Evolutionary conservation across 2,888 invertebrate species (phyloP), one percentile per base, ranked within the genome.

Genomic region (Oscheius onirici): DNA sequence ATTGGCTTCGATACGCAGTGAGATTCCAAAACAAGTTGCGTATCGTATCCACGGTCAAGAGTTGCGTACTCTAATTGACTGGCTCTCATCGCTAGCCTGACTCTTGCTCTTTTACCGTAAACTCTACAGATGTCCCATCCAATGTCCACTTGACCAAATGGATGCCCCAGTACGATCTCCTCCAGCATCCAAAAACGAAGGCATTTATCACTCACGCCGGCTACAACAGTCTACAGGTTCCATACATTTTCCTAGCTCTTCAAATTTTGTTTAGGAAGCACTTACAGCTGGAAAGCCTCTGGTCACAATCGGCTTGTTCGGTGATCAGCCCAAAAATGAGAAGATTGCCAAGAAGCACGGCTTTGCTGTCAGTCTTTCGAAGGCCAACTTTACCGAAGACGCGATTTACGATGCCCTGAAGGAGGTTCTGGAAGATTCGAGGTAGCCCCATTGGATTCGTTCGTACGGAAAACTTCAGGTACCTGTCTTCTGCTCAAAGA

Each of bases 171-270:
- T 73, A 75, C 20, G 83, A 82, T 66, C 68, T 83, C 3, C 65
- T 83, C 3, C 71, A 89, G 1, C 92, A 93, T 86, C 92, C 91
- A 0, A 92, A 92, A 80, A 91, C 92, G 0, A 88, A 91, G 69
- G 91, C 91, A 0, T 93, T 92, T 82, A 90, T 93, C 78, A 91
- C 92, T 0, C 93, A 93, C 85, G 92, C 92, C 0, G 93, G 93
- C 0, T 91, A 92, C 83, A 90, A 93, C 81, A 92, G 93, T 66
- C 87, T 91, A 40, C 91, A 92, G 0, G 93, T 34, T 34, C 34
- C n/a, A n/a, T n/a, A n/a, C n/a, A n/a, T n/a, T n/a, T 34, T 34
- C 3, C 34, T 34, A 8, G 3, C 34, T 34, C 34, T 34, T 34
- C 8, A 8, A 34, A 34, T 34, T 34, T 34, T 8, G 34, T 3